Percentiles rank a stretch among this genome's conserved stretches.
phyloP scores from a whole-genome alignment of 2,113 vertebrate genomes.

The Coryphaenoides rupestris region DNA sequence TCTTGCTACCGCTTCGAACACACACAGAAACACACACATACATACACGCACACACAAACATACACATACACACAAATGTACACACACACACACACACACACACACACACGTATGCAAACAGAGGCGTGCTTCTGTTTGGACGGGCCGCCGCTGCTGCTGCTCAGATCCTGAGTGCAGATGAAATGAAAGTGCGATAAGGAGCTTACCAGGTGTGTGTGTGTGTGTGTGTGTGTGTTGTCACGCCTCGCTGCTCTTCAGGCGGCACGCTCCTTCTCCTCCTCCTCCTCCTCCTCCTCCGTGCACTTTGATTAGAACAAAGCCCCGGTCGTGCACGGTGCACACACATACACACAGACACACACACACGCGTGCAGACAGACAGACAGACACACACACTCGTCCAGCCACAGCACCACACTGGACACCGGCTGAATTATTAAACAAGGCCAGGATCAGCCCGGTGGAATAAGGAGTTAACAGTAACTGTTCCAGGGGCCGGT shows the following conservation, averaged over 20 bases:
- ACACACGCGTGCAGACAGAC: slow-evolving; percentile 3
- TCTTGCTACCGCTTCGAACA: slow-evolving; percentile 49
- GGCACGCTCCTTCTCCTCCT: too few relatives aligned
- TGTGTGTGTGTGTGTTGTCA: too few relatives aligned
- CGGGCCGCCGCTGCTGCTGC: slow-evolving; percentile 43
- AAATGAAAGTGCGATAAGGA: slow-evolving; percentile 74
- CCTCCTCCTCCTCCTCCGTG: slow-evolving; percentile 42
- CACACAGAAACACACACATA: slow-evolving; percentile 20
- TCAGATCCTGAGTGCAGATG: slow-evolving; percentile 54
- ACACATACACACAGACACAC: slow-evolving; percentile 12
- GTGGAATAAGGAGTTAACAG: slow-evolving; percentile 38
- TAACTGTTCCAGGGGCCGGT: slow-evolving; percentile 40
- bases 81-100: slow-evolving; percentile 17
- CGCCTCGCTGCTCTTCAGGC: slow-evolving; percentile 60
- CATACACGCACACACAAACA: background rate
- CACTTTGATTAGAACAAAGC: slow-evolving; percentile 56
- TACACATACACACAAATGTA: slow-evolving; percentile 9
- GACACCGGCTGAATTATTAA: slow-evolving; percentile 55
- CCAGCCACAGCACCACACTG: slow-evolving; percentile 19
- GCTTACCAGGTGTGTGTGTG: slow-evolving; percentile 73
- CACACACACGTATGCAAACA: slow-evolving; percentile 6
- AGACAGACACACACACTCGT: background rate
- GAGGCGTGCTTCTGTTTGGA: slow-evolving; percentile 43
- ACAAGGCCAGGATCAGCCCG: slow-evolving; percentile 29
- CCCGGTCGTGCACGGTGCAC: background rate